Evolutionary conservation across 2,113 vertebrate genomes (phyloP).

Genomic region (Sigmodon hispidus): DNA sequence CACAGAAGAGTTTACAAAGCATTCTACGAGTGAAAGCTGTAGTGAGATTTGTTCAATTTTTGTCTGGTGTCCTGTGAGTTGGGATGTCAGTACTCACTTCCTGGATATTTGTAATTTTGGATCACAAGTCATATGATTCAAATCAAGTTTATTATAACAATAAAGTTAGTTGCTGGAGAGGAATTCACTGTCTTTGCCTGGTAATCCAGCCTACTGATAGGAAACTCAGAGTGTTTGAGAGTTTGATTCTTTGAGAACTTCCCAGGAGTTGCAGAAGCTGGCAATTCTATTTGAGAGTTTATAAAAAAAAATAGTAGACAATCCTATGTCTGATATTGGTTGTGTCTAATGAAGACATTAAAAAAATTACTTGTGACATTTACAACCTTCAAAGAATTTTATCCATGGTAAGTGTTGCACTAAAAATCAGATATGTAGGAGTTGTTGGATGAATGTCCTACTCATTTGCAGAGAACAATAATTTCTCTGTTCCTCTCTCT

Average conservation of each 20-base stretch:
- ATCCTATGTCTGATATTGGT: background rate
- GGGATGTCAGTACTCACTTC: background rate
- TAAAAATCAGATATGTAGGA: background rate
- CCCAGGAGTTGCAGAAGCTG: background rate
- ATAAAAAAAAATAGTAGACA: background rate
- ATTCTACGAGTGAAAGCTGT: background rate
- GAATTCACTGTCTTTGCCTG: background rate
- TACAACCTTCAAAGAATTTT: background rate
- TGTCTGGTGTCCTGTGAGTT: background rate
- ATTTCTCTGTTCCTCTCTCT: background rate
- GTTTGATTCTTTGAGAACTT: background rate
- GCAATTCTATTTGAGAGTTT: background rate
- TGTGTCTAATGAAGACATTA: background rate
- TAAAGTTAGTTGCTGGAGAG: background rate
- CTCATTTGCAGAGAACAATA: background rate
- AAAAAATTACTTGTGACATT: background rate
- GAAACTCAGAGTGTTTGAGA: background rate
- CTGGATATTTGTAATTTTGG: background rate
- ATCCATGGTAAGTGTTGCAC: background rate
- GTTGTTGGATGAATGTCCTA: background rate
- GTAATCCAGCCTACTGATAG: background rate
- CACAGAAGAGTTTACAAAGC: background rate
- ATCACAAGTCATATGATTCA: background rate
- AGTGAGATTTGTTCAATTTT: background rate
- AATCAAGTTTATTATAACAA: background rate